Conservation (phyloP, 2,888 invertebrate genomes). For the Drosophila tripunctata region DNA sequence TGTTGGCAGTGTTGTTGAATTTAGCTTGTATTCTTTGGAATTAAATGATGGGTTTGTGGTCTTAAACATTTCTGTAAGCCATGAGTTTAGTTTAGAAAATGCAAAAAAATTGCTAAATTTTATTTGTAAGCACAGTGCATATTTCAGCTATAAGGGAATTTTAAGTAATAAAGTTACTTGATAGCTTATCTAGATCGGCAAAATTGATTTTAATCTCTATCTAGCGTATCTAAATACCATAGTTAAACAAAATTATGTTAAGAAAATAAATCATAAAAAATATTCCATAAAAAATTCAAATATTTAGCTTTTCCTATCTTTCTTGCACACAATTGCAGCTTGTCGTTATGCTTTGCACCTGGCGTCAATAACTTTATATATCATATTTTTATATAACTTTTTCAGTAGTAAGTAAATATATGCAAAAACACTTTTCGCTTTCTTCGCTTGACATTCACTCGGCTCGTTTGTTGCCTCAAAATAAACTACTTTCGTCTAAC, state of each 20-base stretch:
- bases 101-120: neutral
- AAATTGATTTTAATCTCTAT: too few relatives aligned
- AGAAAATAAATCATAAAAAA: too few relatives aligned
- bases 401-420: neutral
- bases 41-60: slow-evolving; percentile 7
- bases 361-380: slow-evolving; percentile 9
- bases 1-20: slow-evolving; percentile 10
- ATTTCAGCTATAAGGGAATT: too few relatives aligned
- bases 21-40: neutral
- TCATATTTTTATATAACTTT: slow-evolving; percentile 13
- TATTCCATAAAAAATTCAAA: too few relatives aligned
- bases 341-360: slow-evolving; percentile 5
- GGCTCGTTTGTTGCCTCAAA: slow-evolving; percentile 14
- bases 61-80: neutral
- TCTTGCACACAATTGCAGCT: slow-evolving; percentile 2
- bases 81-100: neutral
- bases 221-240: too few relatives aligned
- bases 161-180: too few relatives aligned
- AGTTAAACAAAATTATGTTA: too few relatives aligned
- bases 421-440: slow-evolving; percentile 35
- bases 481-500: slow-evolving; percentile 20
- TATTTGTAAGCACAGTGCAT: too few relatives aligned
- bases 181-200: too few relatives aligned
- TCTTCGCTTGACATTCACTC: slow-evolving; percentile 25
- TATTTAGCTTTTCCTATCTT: neutral